Conservation (phyloP, 2,113 vertebrate genomes). For the Cynoglossus semilaevis region DNA sequence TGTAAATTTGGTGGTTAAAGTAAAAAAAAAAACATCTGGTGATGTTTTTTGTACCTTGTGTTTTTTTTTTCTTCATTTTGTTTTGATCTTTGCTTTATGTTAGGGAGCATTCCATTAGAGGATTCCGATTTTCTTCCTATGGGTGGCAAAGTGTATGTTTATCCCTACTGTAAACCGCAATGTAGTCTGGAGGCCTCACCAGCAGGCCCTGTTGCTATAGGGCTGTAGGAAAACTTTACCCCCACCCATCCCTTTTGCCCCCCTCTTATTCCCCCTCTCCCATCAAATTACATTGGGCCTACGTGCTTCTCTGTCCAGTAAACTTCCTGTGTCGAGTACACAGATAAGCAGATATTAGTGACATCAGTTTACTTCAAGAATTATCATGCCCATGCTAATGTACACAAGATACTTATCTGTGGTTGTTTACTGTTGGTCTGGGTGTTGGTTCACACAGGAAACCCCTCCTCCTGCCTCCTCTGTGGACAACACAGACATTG, state of each 20-base stretch:
- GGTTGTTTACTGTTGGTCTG: conserved; percentile 59
- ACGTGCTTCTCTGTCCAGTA: conserved; percentile 70
- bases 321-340: conserved; percentile 75
- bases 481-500: conserved; percentile 59
- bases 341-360: conserved; percentile 70
- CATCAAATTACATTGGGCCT: conserved; percentile 50
- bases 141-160: conserved; percentile 72
- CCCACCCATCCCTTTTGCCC: background rate
- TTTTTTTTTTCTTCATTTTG: conserved; percentile 5
- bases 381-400: conserved; percentile 62
- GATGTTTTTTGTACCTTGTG: background rate
- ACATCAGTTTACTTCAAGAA: conserved; percentile 70
- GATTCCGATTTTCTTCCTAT: conserved; percentile 53
- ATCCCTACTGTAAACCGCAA: conserved; percentile 73
- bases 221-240: conserved; percentile 61
- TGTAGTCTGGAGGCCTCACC: conserved; percentile 62
- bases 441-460: conserved; percentile 77
- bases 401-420: conserved; percentile 56
- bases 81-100: conserved; percentile 48
- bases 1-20: conserved; percentile 10
- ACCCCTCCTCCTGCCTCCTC: conserved; percentile 44
- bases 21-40: background rate
- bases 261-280: conserved; percentile 9
- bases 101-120: conserved; percentile 48
- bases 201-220: conserved; percentile 66